A percentile compares a stretch with the other conserved stretches of the same genome.
These are phyloP conservation scores for Yasuhikotakia modesta DNA, from an alignment of 2,797 vertebrate genomes.

Conservation along the genomic window DNA sequence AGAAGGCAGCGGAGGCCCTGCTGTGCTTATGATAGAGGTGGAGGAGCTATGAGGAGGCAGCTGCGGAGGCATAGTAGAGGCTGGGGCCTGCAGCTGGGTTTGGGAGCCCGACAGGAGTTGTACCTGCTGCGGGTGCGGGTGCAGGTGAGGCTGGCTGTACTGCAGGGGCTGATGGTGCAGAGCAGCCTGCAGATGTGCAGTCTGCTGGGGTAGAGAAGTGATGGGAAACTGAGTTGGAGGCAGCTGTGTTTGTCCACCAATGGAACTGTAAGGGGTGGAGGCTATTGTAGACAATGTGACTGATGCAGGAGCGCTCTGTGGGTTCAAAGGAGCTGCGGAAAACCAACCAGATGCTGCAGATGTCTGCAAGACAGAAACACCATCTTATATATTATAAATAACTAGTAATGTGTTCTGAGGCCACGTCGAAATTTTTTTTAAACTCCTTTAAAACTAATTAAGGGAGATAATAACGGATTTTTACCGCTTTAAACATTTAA, in stretches of 20 bases:
- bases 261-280: constrained; percentile 66
- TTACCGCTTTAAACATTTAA: no score
- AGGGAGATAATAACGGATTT: no score
- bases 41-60: constrained; percentile 63
- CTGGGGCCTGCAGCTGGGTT: constrained; percentile 54
- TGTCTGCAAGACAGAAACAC: constrained; percentile 16
- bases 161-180: constrained; percentile 71
- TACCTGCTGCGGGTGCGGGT: constrained; percentile 43
- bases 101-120: constrained; percentile 67
- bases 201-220: constrained; percentile 65
- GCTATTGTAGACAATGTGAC: constrained; percentile 65
- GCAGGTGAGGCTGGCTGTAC: constrained; percentile 67
- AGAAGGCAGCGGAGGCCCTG: constrained; percentile 57
- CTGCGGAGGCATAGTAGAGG: constrained; percentile 51
- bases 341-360: constrained; percentile 72
- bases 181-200: constrained; percentile 49
- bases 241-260: constrained; percentile 63
- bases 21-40: constrained; percentile 67
- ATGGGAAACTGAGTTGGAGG: constrained; percentile 59
- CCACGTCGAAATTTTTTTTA: background rate
- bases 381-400: background rate
- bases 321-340: constrained; percentile 68
- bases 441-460: background rate
- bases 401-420: background rate
- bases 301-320: constrained; percentile 61